phyloP scores from a whole-genome alignment of 2,888 invertebrate species.

The Acleris cristana region DNA sequence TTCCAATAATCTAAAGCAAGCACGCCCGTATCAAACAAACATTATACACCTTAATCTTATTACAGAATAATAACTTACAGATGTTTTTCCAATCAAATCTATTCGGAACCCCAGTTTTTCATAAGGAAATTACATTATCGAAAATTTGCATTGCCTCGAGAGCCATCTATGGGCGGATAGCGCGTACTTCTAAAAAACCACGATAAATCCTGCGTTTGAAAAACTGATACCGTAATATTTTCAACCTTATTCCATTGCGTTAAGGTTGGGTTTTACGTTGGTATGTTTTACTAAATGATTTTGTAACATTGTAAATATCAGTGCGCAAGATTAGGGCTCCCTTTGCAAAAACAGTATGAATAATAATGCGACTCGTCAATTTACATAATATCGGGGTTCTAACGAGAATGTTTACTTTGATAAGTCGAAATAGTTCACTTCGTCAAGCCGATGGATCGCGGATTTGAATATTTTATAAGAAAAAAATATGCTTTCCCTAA shows the following conservation, averaged over 20 bases:
- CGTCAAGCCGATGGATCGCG: constrained; percentile 36
- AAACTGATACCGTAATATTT: neutral
- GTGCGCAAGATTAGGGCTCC: constrained; percentile 75
- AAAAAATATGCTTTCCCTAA: neutral
- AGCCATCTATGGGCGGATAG: constrained; percentile 74
- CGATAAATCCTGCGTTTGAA: constrained; percentile 34
- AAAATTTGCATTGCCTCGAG: constrained; percentile 78
- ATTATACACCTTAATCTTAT: constrained; percentile 81
- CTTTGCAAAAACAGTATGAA: constrained; percentile 82
- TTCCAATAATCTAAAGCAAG: constrained; percentile 50
- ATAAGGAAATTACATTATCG: constrained; percentile 76
- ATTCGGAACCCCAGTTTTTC: constrained; percentile 74
- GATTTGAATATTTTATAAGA: constrained; percentile 38
- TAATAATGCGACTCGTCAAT: constrained; percentile 72
- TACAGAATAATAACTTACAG: constrained; percentile 78
- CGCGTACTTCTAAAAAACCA: constrained; percentile 54
- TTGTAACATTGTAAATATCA: constrained; percentile 55
- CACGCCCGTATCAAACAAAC: constrained; percentile 68
- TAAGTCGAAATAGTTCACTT: constrained; percentile 65
- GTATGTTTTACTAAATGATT: constrained; percentile 41
- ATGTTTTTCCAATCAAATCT: constrained; percentile 79
- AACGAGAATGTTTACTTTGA: constrained; percentile 76
- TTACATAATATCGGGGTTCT: constrained; percentile 76
- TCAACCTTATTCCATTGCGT: accelerated
- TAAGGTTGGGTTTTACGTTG: constrained; percentile 52